Evolutionary conservation across 2,113 vertebrate species (phyloP).

Genomic region (Gasterosteus aculeatus): DNA sequence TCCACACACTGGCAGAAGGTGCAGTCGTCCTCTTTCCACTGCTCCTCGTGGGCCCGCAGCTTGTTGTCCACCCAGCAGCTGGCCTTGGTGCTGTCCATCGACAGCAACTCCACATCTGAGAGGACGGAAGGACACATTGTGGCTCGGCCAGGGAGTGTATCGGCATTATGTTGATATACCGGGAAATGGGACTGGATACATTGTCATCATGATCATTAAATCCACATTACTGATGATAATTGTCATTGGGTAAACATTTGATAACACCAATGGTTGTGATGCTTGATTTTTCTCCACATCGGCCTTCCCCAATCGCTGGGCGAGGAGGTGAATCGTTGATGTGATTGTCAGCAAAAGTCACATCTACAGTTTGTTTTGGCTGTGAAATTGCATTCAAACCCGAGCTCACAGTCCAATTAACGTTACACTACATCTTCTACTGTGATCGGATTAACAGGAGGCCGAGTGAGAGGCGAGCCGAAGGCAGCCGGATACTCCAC

Average conservation of each 20-base stretch:
- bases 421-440: slow-evolving; percentile 10
- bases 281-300: background rate
- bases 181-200: background rate
- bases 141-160: background rate
- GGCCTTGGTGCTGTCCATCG: slow-evolving; percentile 76
- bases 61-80: slow-evolving; percentile 84
- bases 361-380: slow-evolving; percentile 39
- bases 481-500: slow-evolving; percentile 33
- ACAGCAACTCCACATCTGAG: slow-evolving; percentile 81
- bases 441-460: slow-evolving; percentile 38
- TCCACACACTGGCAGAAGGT: slow-evolving; percentile 86
- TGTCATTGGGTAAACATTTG: background rate
- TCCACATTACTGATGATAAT: background rate
- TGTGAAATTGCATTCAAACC: slow-evolving; percentile 9
- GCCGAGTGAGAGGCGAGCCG: slow-evolving; percentile 22
- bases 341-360: slow-evolving; percentile 1
- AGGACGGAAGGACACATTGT: slow-evolving; percentile 14
- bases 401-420: background rate
- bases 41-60: slow-evolving; percentile 81
- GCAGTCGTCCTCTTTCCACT: slow-evolving; percentile 87
- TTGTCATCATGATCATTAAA: background rate
- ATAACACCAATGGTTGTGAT: background rate
- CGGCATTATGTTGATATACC: background rate
- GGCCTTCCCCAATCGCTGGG: background rate
- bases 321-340: slow-evolving; percentile 18